Percentiles rank a stretch among this genome's conserved stretches.
Conservation (phyloP, 2,888 invertebrate species). For the Nomada ferruginata region DNA sequence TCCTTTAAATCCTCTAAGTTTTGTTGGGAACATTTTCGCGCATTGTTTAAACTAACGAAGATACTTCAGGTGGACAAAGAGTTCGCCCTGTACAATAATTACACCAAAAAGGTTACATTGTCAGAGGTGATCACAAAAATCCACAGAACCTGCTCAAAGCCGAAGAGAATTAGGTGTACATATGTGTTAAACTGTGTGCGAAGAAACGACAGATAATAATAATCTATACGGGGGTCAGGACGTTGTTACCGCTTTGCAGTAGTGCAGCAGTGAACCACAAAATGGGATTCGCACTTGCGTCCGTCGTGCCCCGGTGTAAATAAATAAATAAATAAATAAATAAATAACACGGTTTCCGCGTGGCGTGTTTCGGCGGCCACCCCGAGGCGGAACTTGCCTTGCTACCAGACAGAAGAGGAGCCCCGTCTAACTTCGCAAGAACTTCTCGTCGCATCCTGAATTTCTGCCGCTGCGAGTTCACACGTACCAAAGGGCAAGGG, state of each 20-base stretch:
- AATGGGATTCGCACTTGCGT: conserved; percentile 40
- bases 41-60: too few relatives aligned
- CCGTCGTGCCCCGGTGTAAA: conserved; percentile 44
- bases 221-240: background rate
- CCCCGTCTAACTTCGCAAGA: conserved; percentile 68
- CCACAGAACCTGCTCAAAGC: too few relatives aligned
- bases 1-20: too few relatives aligned
- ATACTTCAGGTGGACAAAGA: too few relatives aligned
- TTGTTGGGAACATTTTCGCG: too few relatives aligned
- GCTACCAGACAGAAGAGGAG: conserved; percentile 58
- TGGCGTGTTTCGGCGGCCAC: conserved; percentile 61
- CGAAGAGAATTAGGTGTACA: too few relatives aligned
- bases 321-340: conserved; percentile 68
- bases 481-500: conserved; percentile 30
- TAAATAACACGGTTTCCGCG: conserved; percentile 64
- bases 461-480: conserved; percentile 56
- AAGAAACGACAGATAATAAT: too few relatives aligned
- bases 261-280: conserved; percentile 17
- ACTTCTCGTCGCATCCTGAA: conserved; percentile 68
- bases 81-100: too few relatives aligned
- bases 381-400: conserved; percentile 59
- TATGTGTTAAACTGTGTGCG: too few relatives aligned
- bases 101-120: too few relatives aligned
- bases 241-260: background rate
- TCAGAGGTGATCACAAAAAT: too few relatives aligned